Evolutionary conservation across 1,140 invertebrate genomes (phyloP), one percentile per base, ranked within the genome.

Genomic region (Pseudomyrmex concolor): DNA sequence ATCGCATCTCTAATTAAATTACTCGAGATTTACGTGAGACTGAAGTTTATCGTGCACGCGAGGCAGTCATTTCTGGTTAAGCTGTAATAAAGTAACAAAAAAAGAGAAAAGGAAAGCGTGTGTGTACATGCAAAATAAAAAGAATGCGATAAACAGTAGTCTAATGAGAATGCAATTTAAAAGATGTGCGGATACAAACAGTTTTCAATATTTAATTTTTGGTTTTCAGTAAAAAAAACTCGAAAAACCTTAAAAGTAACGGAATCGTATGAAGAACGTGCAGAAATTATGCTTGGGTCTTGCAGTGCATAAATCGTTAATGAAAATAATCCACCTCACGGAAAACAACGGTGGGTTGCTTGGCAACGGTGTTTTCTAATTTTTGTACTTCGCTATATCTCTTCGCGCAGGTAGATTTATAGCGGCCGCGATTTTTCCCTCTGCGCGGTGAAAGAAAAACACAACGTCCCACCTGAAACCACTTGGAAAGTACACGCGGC

Each of bases 1-100:
- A 80, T 80, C 43, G 66, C 54, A 80, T 80, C 76, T 80, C 54
- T 80, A 80, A 80, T 70, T 80, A 55, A 80, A 80, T 80, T 80
- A 80, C 0, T 13, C 12, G 55, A 71, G 66, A 80, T 80, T 80
- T 80, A 80, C n/a, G 55, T 43, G 45, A 17, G 51, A 9, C 34
- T 34, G 59, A 57, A 71, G 43, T 80, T 60, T 55, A 70, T 66
- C n/a, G 12, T 71, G 15, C 19, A 25, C 48, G 34, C 64, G 22
- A 70, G 19, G 8, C 4, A 34, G 10, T 8, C 10, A 15, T 59
- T 80, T 71, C 45, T 48, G 8, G 12, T 48, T 80, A 54, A 54
- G 15, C 13, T 9, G 15, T 19, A 59, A 78, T 68, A 22, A 59
- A 59, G 22, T 50, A 51, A 64, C 1, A 7, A 34, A 3, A 10